phyloP scores from a whole-genome alignment of 1,140 invertebrate species.

The Ylistrum balloti region DNA sequence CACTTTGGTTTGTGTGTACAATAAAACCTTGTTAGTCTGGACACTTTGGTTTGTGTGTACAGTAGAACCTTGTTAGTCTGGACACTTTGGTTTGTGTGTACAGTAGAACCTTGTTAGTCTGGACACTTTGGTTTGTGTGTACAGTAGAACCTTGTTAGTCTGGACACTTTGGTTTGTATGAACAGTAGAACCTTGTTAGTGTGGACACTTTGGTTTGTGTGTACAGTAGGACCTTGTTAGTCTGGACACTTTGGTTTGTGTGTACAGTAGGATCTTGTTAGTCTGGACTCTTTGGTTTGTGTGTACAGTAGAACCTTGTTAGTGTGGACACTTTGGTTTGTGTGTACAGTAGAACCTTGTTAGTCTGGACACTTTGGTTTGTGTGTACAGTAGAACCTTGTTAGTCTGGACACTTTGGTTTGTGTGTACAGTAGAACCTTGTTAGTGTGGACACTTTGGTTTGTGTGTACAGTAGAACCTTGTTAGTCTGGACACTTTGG shows the following conservation, averaged over 20 bases:
- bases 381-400: not conserved
- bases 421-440: constrained; percentile 6
- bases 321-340: not conserved
- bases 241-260: not conserved
- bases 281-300: not conserved
- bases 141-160: not conserved
- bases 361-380: not conserved
- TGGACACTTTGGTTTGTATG: not conserved
- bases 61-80: not conserved
- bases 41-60: not conserved
- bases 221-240: not conserved
- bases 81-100: not conserved
- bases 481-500: not conserved
- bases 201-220: not conserved
- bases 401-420: not conserved
- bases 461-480: constrained; percentile 26
- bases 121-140: not conserved
- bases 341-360: not conserved
- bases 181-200: not conserved
- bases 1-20: constrained; percentile 11
- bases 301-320: not conserved
- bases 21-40: not conserved
- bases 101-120: not conserved
- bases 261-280: not conserved
- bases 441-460: not conserved